Evolutionary conservation across 2,113 vertebrate species (phyloP).

Genomic region (Alethe diademata): DNA sequence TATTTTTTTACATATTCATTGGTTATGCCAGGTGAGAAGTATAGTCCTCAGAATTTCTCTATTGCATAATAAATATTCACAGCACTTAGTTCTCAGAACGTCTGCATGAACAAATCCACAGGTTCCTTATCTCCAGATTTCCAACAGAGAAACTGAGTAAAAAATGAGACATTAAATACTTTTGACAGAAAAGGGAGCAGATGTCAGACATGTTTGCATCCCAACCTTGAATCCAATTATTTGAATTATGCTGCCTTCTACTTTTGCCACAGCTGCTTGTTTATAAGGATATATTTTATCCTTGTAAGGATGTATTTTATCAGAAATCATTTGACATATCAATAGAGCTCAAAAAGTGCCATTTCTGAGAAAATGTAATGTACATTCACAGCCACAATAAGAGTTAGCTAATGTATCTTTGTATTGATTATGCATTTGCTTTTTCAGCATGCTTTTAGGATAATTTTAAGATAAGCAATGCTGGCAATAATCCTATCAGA

Average conservation of each 20-base stretch:
- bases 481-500: neutral
- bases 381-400: conserved; percentile 2
- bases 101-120: neutral
- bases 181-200: neutral
- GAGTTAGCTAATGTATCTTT: conserved; percentile 45
- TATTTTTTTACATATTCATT: neutral
- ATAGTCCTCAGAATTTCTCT: neutral
- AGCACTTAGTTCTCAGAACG: neutral
- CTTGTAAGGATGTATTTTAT: neutral
- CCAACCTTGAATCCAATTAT: neutral
- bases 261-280: neutral
- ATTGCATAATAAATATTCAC: neutral
- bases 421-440: conserved; percentile 26
- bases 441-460: neutral
- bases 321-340: conserved; percentile 54
- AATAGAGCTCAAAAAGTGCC: conserved; percentile 71
- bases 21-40: neutral
- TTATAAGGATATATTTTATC: neutral
- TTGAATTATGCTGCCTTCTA: neutral
- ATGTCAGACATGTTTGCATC: neutral
- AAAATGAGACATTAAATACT: neutral
- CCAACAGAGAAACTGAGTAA: neutral
- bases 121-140: neutral
- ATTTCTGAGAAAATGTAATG: conserved; percentile 69
- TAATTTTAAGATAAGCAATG: conserved; percentile 17